A percentile compares a stretch with the other conserved stretches of the same genome.
phyloP scores from a whole-genome alignment of 1,140 invertebrate genomes.

The Rhizoglyphus robini region DNA sequence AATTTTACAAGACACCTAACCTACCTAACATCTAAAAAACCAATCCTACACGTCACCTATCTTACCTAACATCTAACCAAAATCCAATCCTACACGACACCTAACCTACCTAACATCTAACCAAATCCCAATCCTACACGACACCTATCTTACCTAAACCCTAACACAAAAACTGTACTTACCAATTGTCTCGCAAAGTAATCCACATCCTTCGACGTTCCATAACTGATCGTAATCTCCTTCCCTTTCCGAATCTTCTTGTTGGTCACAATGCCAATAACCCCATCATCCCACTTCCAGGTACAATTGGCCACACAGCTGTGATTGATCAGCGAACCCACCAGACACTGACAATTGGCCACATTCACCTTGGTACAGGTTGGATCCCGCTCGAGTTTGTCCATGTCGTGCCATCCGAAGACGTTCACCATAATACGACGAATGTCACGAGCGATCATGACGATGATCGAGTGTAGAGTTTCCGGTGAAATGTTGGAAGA shows the following conservation, averaged over 20 bases:
- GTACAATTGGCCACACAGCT: background rate
- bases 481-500: no score
- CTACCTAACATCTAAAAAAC: no score
- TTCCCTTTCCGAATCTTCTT: background rate
- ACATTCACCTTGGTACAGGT: background rate
- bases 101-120: no score
- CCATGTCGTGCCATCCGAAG: constrained; percentile 1
- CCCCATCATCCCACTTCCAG: background rate
- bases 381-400: no score
- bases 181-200: background rate
- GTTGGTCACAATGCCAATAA: background rate
- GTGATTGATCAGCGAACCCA: constrained; percentile 1
- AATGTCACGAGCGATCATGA: background rate
- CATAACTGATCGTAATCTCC: constrained; percentile 5
- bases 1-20: no score
- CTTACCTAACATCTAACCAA: no score
- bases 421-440: constrained; percentile 5
- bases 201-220: background rate
- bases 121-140: no score
- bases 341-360: background rate
- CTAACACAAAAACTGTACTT: no score
- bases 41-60: no score
- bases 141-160: no score
- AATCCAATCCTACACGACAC: no score
- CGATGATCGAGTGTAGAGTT: background rate